These are phyloP conservation scores for Mesitornis unicolor DNA, from an alignment of 2,113 vertebrate species.

Conservation along the genomic window DNA sequence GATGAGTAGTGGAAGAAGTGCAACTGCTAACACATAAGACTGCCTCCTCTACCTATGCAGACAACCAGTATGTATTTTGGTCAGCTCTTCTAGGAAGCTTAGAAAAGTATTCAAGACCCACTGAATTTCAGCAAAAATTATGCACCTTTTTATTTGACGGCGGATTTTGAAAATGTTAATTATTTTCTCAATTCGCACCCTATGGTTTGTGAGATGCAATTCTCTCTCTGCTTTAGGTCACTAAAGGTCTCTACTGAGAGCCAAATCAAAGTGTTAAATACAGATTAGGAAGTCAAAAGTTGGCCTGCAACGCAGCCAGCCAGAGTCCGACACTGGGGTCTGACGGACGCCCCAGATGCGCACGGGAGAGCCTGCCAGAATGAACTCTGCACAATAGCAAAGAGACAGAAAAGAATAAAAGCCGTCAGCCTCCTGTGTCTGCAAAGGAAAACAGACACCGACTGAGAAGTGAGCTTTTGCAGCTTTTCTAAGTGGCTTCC, in stretches of 20 bases:
- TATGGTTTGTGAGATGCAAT: not conserved
- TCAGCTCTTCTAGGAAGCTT: not conserved
- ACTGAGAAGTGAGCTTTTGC: not conserved
- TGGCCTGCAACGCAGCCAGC: not conserved
- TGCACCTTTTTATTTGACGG: not conserved
- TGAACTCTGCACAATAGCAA: not conserved
- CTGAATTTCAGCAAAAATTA: not conserved
- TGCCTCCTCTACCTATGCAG: accelerated
- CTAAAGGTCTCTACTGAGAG: not conserved
- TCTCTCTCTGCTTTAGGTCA: not conserved
- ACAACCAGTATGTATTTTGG: not conserved
- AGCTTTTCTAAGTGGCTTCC: not conserved
- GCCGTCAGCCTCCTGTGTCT: not conserved
- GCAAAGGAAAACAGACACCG: not conserved
- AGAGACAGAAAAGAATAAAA: not conserved
- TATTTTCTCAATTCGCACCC: not conserved
- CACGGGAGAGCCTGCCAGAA: not conserved
- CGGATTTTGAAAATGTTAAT: not conserved
- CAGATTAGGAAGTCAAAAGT: slow-evolving; percentile 18
- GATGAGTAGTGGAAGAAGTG: not conserved
- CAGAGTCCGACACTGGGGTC: not conserved
- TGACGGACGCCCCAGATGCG: not conserved
- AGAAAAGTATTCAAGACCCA: not conserved
- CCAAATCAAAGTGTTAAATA: not conserved
- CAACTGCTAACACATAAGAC: too few relatives aligned